A percentile compares a stretch with the other conserved stretches of the same genome.
Conservation (phyloP, 2,888 invertebrate genomes). For the Stenotaenia linearis region DNA sequence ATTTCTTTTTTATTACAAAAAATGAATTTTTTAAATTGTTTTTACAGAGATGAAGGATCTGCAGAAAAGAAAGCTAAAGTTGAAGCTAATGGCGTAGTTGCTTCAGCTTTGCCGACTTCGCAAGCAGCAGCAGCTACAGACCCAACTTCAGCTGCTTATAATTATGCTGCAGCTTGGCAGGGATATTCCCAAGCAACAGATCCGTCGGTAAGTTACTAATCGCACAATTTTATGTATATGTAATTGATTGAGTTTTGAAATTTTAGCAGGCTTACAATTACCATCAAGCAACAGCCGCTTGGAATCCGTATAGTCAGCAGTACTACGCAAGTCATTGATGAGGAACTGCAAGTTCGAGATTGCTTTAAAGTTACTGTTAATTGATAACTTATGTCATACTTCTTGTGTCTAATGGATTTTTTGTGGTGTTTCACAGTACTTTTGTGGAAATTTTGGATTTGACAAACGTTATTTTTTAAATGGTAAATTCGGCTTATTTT, state of each 20-base stretch:
- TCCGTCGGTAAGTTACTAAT: neutral
- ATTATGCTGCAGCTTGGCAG: constrained; percentile 32
- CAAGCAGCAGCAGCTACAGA: constrained; percentile 27
- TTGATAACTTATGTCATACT: neutral
- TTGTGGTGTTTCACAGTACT: neutral
- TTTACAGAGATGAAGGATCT: constrained; percentile 26
- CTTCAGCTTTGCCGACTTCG: constrained; percentile 3
- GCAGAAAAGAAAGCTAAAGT: constrained; percentile 28
- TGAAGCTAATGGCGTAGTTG: constrained; percentile 31
- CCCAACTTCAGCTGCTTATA: neutral
- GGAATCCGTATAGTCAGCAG: constrained; percentile 35
- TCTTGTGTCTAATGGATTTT: neutral
- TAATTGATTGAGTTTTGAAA: neutral
- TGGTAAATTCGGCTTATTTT: neutral
- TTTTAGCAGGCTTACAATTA: constrained; percentile 33
- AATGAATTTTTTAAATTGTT: too few species aligned
- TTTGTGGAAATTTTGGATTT: neutral
- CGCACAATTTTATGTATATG: neutral
- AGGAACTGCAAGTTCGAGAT: neutral
- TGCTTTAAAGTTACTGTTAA: neutral
- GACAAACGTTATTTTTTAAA: neutral
- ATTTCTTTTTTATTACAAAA: too few species aligned
- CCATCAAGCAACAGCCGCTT: constrained; percentile 28
- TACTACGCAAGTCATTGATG: constrained; percentile 31
- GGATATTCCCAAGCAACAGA: constrained; percentile 31